Evolutionary conservation across 2,113 vertebrate species (phyloP).

Genomic region (Sphyrna mokarran): DNA sequence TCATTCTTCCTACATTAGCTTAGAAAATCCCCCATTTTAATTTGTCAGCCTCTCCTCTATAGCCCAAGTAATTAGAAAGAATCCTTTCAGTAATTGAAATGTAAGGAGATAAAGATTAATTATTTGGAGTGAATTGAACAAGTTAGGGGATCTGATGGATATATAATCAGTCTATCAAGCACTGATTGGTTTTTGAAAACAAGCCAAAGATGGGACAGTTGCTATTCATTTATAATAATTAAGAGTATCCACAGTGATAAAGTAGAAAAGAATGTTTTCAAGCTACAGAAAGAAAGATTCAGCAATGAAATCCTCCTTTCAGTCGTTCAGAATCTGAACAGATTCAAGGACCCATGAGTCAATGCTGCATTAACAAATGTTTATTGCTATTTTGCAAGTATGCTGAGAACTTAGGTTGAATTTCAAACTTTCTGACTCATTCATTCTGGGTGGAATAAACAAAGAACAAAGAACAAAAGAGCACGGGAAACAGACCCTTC

Average conservation of each 20-base stretch:
- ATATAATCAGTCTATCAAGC: not conserved
- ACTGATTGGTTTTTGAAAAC: not conserved
- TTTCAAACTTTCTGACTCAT: not conserved
- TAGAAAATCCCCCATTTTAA: not conserved
- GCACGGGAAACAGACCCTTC: too few species aligned
- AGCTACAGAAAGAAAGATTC: not conserved
- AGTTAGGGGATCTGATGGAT: not conserved
- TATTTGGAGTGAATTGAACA: not conserved
- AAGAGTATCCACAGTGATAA: not conserved
- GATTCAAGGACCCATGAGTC: not conserved
- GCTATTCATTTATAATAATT: not conserved
- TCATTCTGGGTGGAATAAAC: too few species aligned
- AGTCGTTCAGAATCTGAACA: not conserved
- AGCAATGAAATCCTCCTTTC: not conserved
- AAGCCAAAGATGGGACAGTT: not conserved
- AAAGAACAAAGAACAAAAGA: too few species aligned
- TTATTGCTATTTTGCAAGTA: not conserved
- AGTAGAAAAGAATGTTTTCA: not conserved
- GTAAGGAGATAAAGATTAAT: not conserved
- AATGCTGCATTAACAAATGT: not conserved
- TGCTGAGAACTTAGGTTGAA: not conserved
- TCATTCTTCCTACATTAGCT: not conserved
- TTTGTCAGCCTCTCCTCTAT: not conserved
- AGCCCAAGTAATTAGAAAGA: not conserved
- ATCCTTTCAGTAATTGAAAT: not conserved